Evolutionary conservation across 35 echinoderm and acorn worm genomes (phyloP).

Genomic region (Apostichopus japonicus): DNA sequence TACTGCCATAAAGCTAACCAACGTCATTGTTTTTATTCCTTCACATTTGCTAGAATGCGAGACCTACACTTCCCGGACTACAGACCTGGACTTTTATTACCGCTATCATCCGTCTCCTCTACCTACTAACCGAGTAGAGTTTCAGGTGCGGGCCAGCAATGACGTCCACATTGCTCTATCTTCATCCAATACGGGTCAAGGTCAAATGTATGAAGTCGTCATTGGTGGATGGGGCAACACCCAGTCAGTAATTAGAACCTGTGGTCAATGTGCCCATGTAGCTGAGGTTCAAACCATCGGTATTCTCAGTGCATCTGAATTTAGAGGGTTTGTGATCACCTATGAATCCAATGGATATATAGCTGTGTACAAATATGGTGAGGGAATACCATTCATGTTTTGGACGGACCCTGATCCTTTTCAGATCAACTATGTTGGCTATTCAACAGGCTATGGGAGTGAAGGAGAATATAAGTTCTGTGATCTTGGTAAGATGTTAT

Average conservation of each 20-base stretch:
- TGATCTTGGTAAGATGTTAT: constrained; percentile 56
- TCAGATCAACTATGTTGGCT: constrained; percentile 68
- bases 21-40: neutral
- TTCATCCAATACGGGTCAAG: constrained; percentile 21
- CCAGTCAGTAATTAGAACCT: constrained; percentile 66
- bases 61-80: constrained; percentile 8
- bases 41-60: constrained; percentile 66
- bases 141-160: constrained; percentile 69
- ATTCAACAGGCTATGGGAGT: constrained; percentile 68
- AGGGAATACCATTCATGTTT: constrained; percentile 59
- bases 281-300: constrained; percentile 53
- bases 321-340: constrained; percentile 75
- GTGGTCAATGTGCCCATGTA: constrained; percentile 28
- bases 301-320: constrained; percentile 64
- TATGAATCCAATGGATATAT: constrained; percentile 66
- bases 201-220: constrained; percentile 76
- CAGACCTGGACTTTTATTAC: constrained; percentile 65
- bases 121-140: constrained; percentile 52
- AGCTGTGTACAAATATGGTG: constrained; percentile 63
- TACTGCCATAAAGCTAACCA: too few relatives aligned
- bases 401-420: constrained; percentile 79
- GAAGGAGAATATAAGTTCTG: constrained; percentile 70
- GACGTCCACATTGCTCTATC: constrained; percentile 80
- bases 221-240: constrained; percentile 80
- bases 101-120: constrained; percentile 63